phyloP scores from a whole-genome alignment of 2,888 invertebrate species.

The Gastrophysa polygoni region DNA sequence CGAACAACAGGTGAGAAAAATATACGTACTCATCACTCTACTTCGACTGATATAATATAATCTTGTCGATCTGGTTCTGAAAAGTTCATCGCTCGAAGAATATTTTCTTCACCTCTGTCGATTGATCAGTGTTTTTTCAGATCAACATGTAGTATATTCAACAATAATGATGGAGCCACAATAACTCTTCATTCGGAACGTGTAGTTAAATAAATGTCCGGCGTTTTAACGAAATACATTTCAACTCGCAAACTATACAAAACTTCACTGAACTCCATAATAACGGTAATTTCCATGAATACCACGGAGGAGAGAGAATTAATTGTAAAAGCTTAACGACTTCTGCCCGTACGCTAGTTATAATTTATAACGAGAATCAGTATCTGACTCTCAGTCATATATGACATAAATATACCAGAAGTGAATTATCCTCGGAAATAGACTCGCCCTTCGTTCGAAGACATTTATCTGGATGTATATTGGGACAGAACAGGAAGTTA shows the following conservation, averaged over 20 bases:
- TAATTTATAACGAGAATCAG: slow-evolving; percentile 27
- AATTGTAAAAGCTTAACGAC: slow-evolving; percentile 25
- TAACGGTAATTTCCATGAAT: slow-evolving; percentile 24
- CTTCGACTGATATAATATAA: too few relatives aligned
- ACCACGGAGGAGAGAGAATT: slow-evolving; percentile 18
- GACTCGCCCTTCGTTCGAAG: slow-evolving; percentile 52
- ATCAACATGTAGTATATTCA: too few relatives aligned
- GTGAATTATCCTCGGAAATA: slow-evolving; percentile 55
- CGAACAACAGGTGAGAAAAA: too few relatives aligned
- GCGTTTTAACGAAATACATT: neutral
- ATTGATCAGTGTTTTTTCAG: too few relatives aligned
- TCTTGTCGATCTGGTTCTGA: too few relatives aligned
- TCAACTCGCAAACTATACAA: neutral
- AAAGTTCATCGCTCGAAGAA: too few relatives aligned
- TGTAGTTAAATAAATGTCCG: neutral
- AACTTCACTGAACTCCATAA: slow-evolving; percentile 28
- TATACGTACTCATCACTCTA: too few relatives aligned
- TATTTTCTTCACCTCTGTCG: too few relatives aligned
- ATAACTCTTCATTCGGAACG: neutral
- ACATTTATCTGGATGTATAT: slow-evolving; percentile 54
- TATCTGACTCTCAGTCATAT: slow-evolving; percentile 15
- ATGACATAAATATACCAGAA: slow-evolving; percentile 34
- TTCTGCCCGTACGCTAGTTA: slow-evolving; percentile 16
- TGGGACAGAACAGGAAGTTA: slow-evolving; percentile 45
- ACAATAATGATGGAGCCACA: too few relatives aligned